Evolutionary conservation across 1,140 invertebrate species (phyloP), one percentile per base, ranked within the genome.

Genomic region (Trinorchestia longiramus): DNA sequence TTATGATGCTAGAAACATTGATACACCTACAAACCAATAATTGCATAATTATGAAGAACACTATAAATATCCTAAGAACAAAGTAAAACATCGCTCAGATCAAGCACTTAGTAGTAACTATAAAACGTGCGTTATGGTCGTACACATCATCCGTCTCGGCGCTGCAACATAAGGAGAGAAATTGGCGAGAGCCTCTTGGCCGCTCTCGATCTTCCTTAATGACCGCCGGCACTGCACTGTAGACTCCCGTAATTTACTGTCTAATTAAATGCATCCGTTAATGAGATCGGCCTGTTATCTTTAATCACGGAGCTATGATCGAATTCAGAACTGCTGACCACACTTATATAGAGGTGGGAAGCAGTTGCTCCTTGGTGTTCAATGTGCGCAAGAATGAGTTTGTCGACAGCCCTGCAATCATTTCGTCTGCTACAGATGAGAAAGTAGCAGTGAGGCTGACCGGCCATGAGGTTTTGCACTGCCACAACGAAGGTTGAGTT

Each of bases 261-360:
- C 62, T 77, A 77, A 77, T 77, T 77, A 77, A 77, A 77, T 77
- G 62, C 62, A 77, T 77, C 62, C 62, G 62, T 77, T 77, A 77
- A 77, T 77, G 62, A 77, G 62, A 77, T 77, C 62, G 28, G 15
- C 36, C 62, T 77, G 62, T 28, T 77, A 77, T 23, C 62, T 77
- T 28, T 28, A 77, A 77, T 77, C 36, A 77, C 36, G 62, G 36
- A 36, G 15, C 62, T 77, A 36, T 28, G 62, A 23, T 77, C 62
- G 62, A 77, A 3, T 77, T 36, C 28, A 77, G 15, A 77, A 28
- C 62, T 77, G 62, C 62, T 77, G 62, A 77, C 28, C 62, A 36
- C 15, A 77, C 47, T 77, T 28, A 28, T n/a, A n/a, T n/a, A 36
- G 62, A 36, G 62, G 62, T 19, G 62, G 28, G 36, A 77, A 36